Base-by-base conservation (phyloP, 2,888 invertebrate species). In the Nemapogon koenigi region DNA sequence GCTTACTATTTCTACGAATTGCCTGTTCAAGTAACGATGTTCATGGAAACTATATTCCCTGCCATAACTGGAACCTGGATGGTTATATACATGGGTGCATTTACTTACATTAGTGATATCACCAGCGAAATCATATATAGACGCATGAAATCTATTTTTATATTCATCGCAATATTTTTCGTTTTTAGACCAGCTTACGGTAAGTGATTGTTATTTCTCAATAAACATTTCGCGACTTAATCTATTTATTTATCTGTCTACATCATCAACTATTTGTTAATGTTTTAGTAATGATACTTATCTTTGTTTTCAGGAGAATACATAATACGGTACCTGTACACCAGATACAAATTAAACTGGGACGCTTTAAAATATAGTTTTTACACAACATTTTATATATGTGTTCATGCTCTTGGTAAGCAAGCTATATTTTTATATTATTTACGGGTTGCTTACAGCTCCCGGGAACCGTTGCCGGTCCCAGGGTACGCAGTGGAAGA, bases 61-160 rank as follows among this genome's bases (percentile, higher is more conserved):
- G 78, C 81, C 6, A 50, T 83, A n/a, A 78, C 79, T 4, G 83
- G 83, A 1, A 75, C 81, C 2, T 81, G 81, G 81, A 71, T 81
- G n/a, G 64, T 76, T 0, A 72, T 75, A 14, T 81, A 79, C 40
- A 76, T 83, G 72, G 81, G 82, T 25, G 68, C 82, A 28, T 81
- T 84, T 62, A 81, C 82, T 42, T 86, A 85, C 47, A 75, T 87
- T 1, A 76, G 83, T 51, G 83, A 84, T 42, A 62, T 82, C 30
- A 80, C 84, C 3, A n/a, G n/a, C n/a, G n/a, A n/a, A n/a, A n/a
- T n/a, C n/a, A n/a, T n/a, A n/a, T n/a, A 56, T 4, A 48, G 75
- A n/a, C 53, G 68, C 22, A 52, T 53, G 49, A 75, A 72, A 54
- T 68, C 68, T 7, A 65, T 73, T 49, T 58, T 76, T 41, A 50